Percentiles rank a stretch among this genome's conserved stretches.
Evolutionary conservation across 2,888 invertebrate genomes (phyloP).

Genomic region (Eurytoma adleriae): DNA sequence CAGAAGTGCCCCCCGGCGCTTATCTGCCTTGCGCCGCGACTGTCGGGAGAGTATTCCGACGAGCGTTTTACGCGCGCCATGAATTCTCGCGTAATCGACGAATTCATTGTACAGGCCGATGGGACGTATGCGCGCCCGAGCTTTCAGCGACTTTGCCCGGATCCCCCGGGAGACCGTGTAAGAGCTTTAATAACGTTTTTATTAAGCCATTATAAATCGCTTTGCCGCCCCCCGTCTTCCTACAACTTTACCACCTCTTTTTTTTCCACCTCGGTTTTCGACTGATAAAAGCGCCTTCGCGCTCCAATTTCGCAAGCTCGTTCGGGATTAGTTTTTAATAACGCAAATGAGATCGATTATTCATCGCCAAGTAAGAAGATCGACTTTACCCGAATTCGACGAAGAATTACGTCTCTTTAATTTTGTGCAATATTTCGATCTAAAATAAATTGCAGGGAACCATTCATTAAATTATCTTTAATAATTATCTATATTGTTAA

Average conservation of each 20-base stretch:
- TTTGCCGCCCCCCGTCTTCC: slow-evolving; percentile 12
- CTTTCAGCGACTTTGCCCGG: not conserved
- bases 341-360: too few species aligned
- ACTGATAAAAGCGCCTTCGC: too few species aligned
- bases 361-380: too few species aligned
- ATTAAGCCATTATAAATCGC: slow-evolving; percentile 48
- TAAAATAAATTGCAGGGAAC: too few species aligned
- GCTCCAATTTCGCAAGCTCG: too few species aligned
- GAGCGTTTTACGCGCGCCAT: slow-evolving; percentile 46
- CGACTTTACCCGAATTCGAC: too few species aligned
- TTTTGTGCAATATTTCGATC: too few species aligned
- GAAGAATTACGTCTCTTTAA: too few species aligned
- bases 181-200: slow-evolving; percentile 47
- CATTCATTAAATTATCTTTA: too few species aligned
- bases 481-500: too few species aligned
- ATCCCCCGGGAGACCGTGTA: not conserved
- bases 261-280: not conserved
- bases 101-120: slow-evolving; percentile 41
- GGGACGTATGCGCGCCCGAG: slow-evolving; percentile 9
- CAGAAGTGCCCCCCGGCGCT: slow-evolving; percentile 55
- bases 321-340: too few species aligned
- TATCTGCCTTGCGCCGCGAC: slow-evolving; percentile 38
- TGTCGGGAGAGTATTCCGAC: slow-evolving; percentile 19
- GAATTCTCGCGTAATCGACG: slow-evolving; percentile 54
- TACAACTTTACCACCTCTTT: not conserved